Evolutionary conservation across 2,113 vertebrate genomes (phyloP).

Genomic region (Phalacrocorax pelagicus): DNA sequence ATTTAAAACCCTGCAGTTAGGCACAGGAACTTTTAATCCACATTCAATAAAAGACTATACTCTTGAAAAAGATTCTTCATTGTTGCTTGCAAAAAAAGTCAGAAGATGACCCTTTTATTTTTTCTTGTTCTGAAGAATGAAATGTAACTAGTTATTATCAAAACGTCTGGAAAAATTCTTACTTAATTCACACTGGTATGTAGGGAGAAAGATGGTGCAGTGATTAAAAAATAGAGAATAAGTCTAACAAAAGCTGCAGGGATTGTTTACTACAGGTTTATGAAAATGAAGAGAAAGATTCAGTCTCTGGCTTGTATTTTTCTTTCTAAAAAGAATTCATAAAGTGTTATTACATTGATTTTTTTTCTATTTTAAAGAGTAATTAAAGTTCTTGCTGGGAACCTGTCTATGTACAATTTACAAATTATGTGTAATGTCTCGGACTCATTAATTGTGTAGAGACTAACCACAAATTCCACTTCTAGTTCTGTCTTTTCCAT

Average conservation of each 20-base stretch:
- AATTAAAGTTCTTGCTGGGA: not conserved
- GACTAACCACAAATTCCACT: not conserved
- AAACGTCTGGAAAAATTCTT: not conserved
- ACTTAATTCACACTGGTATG: not conserved
- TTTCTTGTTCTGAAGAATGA: not conserved
- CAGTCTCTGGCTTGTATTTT: not conserved
- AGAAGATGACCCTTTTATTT: not conserved
- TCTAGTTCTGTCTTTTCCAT: not conserved
- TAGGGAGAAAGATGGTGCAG: not conserved
- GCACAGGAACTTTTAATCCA: not conserved
- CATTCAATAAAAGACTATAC: not conserved
- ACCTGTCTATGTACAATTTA: not conserved
- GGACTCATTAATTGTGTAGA: not conserved
- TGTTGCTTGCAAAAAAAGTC: not conserved
- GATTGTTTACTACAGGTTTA: not conserved
- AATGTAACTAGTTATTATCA: not conserved
- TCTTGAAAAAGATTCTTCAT: not conserved
- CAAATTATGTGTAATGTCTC: rapidly evolving
- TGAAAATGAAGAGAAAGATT: not conserved
- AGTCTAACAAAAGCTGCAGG: not conserved
- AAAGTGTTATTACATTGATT: not conserved
- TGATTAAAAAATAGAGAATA: not conserved
- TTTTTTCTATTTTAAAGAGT: not conserved
- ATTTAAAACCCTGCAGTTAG: not conserved
- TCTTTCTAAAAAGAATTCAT: not conserved